Conservation (phyloP, 2,113 vertebrate genomes). For the Piprites chloris region DNA sequence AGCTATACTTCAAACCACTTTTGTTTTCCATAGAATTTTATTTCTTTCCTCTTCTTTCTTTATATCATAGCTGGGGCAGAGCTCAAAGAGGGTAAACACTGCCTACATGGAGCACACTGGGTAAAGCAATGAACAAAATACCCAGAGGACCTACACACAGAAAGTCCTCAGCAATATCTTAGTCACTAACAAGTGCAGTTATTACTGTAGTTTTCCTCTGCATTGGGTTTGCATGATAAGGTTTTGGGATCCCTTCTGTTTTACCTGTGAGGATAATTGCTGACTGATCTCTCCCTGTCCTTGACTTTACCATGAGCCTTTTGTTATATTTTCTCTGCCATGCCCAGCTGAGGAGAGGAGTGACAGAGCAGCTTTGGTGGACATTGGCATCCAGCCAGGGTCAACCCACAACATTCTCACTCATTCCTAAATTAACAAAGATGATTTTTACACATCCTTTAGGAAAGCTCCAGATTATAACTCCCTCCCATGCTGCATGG, state of each 20-base stretch:
- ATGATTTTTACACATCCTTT: neutral
- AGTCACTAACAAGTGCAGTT: neutral
- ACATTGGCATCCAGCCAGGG: neutral
- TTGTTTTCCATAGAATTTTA: slow-evolving; percentile 47
- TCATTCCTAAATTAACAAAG: neutral
- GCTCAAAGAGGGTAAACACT: neutral
- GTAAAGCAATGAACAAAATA: neutral
- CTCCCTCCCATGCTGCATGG: neutral
- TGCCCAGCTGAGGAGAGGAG: neutral
- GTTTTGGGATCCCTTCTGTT: neutral
- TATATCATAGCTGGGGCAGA: neutral
- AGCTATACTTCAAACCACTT: neutral
- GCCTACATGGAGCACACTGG: neutral
- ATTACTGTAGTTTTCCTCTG: neutral
- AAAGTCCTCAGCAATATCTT: neutral
- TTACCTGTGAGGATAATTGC: neutral
- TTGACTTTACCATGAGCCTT: neutral
- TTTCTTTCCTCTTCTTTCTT: slow-evolving; percentile 11
- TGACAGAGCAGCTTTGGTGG: neutral
- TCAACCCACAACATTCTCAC: neutral
- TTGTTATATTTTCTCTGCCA: neutral
- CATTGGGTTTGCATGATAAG: fast-evolving
- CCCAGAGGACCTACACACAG: neutral
- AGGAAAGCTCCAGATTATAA: neutral
- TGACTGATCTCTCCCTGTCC: neutral